A percentile compares a stretch with the other conserved stretches of the same genome.
Evolutionary conservation across 2,797 vertebrate genomes (phyloP).

Genomic region (Danio tinwini): DNA sequence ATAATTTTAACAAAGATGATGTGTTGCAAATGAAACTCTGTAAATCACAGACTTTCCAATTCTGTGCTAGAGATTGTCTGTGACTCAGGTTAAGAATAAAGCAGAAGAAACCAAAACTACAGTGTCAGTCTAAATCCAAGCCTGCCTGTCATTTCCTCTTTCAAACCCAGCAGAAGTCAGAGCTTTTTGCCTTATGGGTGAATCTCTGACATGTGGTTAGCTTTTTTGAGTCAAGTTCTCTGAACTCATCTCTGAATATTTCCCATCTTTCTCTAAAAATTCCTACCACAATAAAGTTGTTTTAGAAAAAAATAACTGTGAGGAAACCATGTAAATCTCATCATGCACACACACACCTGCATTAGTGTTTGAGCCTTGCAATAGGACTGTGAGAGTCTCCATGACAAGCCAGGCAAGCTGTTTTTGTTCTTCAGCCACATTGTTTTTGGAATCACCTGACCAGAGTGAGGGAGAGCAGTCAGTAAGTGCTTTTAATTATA

Average conservation of each 20-base stretch:
- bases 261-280: not conserved
- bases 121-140: constrained; percentile 9
- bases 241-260: not conserved
- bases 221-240: not conserved
- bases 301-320: not conserved
- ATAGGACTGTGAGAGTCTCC: constrained; percentile 93
- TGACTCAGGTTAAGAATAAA: no score
- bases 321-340: not conserved
- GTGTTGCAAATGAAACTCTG: not conserved
- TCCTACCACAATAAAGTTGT: not conserved
- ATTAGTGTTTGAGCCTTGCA: constrained; percentile 96
- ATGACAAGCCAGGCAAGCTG: constrained; percentile 95
- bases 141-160: constrained; percentile 31
- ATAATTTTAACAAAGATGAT: not conserved
- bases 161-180: constrained; percentile 25
- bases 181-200: not conserved
- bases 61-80: not conserved
- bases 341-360: constrained; percentile 76
- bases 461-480: not conserved
- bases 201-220: no score
- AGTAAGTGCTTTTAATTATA: not conserved
- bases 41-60: not conserved
- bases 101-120: constrained; percentile 12
- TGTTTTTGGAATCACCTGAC: constrained; percentile 88
- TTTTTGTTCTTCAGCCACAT: constrained; percentile 93